Percentiles rank a stretch among this genome's conserved stretches.
These are phyloP conservation scores for Drosophila nigromelanica DNA, from an alignment of 1,140 invertebrate species.

Conservation along the genomic window DNA sequence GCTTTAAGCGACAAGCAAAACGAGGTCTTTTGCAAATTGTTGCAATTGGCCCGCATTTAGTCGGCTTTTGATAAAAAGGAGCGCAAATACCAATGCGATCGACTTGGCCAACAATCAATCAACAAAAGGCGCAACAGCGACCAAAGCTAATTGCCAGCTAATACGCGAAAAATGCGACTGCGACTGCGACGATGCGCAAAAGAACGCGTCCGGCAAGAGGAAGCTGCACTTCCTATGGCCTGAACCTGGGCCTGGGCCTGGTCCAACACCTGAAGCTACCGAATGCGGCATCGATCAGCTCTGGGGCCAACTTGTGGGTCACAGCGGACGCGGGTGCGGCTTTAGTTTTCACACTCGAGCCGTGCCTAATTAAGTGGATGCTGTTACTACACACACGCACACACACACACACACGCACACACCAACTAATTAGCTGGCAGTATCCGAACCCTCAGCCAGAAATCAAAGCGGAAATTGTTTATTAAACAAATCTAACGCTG, in stretches of 20 bases:
- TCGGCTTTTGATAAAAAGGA: constrained; percentile 64
- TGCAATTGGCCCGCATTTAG: constrained; percentile 40
- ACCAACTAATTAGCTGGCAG: constrained; percentile 47
- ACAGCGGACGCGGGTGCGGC: constrained; percentile 14
- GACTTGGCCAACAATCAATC: constrained; percentile 58
- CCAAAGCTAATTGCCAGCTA: constrained; percentile 67
- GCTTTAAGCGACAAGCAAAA: constrained; percentile 36
- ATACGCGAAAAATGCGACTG: constrained; percentile 65
- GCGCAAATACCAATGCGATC: constrained; percentile 55
- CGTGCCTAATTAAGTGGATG: constrained; percentile 56
- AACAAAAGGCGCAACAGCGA: constrained; percentile 45
- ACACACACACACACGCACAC: constrained; percentile 2
- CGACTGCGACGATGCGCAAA: constrained; percentile 27
- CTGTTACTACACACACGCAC: constrained; percentile 9
- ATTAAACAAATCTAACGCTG: constrained; percentile 68
- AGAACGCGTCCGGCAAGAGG: constrained; percentile 53
- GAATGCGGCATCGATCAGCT: constrained; percentile 32
- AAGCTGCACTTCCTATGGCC: constrained; percentile 61
- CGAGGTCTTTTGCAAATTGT: constrained; percentile 7
- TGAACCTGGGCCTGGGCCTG: no score
- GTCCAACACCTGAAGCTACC: constrained; percentile 35
- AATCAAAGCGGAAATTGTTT: constrained; percentile 77
- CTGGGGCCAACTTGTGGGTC: constrained; percentile 3
- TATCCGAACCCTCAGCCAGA: constrained; percentile 31
- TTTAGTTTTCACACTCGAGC: constrained; percentile 60